Evolutionary conservation across 2,113 vertebrate species (phyloP).

Genomic region (Hoplias malabaricus): DNA sequence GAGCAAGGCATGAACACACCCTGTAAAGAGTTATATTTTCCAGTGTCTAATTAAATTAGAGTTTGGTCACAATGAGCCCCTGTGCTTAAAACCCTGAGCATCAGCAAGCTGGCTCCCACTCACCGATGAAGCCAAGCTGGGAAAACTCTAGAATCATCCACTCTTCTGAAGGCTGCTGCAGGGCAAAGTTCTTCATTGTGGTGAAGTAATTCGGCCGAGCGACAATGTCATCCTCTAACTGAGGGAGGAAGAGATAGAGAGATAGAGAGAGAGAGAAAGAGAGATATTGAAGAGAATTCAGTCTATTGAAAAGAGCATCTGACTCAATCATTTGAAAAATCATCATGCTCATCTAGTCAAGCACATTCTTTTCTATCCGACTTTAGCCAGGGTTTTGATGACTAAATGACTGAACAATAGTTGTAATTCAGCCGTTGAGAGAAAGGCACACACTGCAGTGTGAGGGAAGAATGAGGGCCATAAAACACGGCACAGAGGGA

Average conservation of each 20-base stretch:
- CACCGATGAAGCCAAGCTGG: conserved; percentile 97
- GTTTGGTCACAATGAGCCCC: background rate
- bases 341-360: background rate
- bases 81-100: background rate
- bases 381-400: background rate
- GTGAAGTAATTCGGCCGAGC: conserved; percentile 97
- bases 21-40: too few species aligned
- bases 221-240: conserved; percentile 98
- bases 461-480: background rate
- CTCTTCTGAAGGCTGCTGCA: conserved; percentile 96
- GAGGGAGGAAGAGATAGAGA: conserved; percentile 41
- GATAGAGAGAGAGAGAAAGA: conserved; percentile 13
- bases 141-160: conserved; percentile 99
- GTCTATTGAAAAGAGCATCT: background rate
- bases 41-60: too few species aligned
- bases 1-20: too few species aligned
- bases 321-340: conserved; percentile 12
- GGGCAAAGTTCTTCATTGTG: conserved; percentile 99
- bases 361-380: background rate
- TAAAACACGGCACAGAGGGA: conserved; percentile 4
- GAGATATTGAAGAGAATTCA: background rate
- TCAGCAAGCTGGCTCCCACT: conserved; percentile 37
- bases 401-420: background rate
- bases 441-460: background rate
- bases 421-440: background rate